Conservation (phyloP, 2,888 invertebrate genomes). For the Chesias legatella region DNA sequence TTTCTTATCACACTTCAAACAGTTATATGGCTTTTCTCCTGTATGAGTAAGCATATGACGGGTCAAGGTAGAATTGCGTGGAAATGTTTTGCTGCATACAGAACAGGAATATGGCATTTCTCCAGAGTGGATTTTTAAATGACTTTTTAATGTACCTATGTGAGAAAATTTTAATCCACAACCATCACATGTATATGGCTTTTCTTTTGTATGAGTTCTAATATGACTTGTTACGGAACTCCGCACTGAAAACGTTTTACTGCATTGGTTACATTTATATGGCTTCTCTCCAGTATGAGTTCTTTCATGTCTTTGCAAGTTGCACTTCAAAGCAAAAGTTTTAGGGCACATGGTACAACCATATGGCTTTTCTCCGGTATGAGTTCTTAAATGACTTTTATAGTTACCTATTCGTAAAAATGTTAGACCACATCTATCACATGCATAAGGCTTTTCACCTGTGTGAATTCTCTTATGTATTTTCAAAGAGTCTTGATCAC, state of each 20-base stretch:
- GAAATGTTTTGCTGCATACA: constrained; percentile 16
- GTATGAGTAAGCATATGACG: constrained; percentile 17
- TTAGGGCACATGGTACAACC: constrained; percentile 11
- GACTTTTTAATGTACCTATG: constrained; percentile 14
- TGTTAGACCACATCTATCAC: constrained; percentile 17
- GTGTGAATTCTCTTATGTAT: constrained; percentile 18
- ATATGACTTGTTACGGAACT: constrained; percentile 14
- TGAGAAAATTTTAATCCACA: constrained; percentile 17
- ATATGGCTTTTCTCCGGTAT: constrained; percentile 15
- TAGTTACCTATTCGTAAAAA: constrained; percentile 15
- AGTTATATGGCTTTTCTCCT: constrained; percentile 15
- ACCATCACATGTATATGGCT: constrained; percentile 19
- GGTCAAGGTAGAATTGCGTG: constrained; percentile 16
- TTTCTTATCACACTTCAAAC: constrained; percentile 16
- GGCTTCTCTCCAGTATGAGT: constrained; percentile 17
- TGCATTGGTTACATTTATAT: constrained; percentile 11
- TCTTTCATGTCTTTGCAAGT: constrained; percentile 16
- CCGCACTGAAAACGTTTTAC: constrained; percentile 16
- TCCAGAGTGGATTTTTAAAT: constrained; percentile 17
- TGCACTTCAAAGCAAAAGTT: constrained; percentile 16
- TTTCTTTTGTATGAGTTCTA: constrained; percentile 17
- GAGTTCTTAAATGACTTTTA: constrained; percentile 12
- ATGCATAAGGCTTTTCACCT: constrained; percentile 18
- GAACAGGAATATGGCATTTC: constrained; percentile 14
- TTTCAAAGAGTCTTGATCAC: no score